Conservation (phyloP, 2,888 invertebrate species). For the Synanthedon vespiformis region DNA sequence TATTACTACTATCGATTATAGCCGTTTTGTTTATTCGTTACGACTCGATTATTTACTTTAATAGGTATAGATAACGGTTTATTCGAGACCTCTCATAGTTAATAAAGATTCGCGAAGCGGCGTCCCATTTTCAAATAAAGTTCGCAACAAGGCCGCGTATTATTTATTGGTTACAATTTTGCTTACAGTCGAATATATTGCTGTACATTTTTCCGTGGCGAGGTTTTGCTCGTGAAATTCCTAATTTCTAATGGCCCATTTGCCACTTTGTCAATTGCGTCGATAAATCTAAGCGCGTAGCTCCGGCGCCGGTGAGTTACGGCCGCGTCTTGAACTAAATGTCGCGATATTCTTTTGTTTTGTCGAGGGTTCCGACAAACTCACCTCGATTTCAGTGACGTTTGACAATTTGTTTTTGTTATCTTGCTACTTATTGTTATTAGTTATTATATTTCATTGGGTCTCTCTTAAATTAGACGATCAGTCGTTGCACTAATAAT, state of each 20-base stretch:
- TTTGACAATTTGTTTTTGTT: not conserved
- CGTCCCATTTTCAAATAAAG: constrained; percentile 10
- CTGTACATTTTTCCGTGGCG: constrained; percentile 56
- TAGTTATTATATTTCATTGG: no score
- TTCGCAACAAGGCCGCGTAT: constrained; percentile 23
- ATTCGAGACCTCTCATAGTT: not conserved
- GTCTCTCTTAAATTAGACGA: no score
- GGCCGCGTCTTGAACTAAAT: constrained; percentile 49
- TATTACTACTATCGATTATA: constrained; percentile 41
- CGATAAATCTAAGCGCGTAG: constrained; percentile 57
- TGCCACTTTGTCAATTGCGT: constrained; percentile 71
- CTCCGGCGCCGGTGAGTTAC: constrained; percentile 49
- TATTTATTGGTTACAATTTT: constrained; percentile 64
- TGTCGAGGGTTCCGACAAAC: constrained; percentile 12
- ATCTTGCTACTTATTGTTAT: no score
- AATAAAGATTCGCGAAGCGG: not conserved
- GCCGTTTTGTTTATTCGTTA: constrained; percentile 4
- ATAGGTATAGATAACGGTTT: not conserved
- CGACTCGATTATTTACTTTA: constrained; percentile 1
- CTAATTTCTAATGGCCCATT: constrained; percentile 71
- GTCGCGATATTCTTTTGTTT: constrained; percentile 58
- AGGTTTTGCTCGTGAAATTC: constrained; percentile 40
- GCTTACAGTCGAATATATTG: constrained; percentile 59
- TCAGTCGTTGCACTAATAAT: no score
- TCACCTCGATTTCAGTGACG: constrained; percentile 1